Percentiles rank a stretch among this genome's conserved stretches.
phyloP scores from a whole-genome alignment of 1,140 invertebrate genomes.

The Steinernema khuongi region DNA sequence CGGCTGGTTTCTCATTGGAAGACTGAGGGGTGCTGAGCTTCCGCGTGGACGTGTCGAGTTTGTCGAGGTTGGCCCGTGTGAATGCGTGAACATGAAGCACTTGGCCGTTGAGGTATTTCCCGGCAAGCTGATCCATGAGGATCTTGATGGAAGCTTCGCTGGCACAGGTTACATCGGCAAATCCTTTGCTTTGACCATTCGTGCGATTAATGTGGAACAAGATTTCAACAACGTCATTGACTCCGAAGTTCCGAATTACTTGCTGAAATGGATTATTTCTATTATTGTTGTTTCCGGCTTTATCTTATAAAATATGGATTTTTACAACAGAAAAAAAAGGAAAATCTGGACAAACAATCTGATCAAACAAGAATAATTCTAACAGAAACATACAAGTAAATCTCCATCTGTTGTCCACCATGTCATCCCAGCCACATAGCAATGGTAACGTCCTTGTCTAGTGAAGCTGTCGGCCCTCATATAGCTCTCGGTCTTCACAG shows the following conservation, averaged over 20 bases:
- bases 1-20: not conserved
- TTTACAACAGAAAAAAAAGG: no score
- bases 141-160: not conserved
- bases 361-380: not conserved
- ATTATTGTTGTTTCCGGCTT: no score
- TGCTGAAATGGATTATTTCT: not conserved
- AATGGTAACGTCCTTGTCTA: not conserved
- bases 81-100: not conserved
- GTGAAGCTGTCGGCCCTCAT: no score
- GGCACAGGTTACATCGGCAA: not conserved
- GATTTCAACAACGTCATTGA: not conserved
- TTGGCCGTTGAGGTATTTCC: not conserved
- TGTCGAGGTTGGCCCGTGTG: not conserved
- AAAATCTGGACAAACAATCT: no score
- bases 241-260: not conserved
- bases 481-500: no score
- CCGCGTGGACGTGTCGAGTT: not conserved
- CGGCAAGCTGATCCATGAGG: not conserved
- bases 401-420: conserved; percentile 2
- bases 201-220: not conserved
- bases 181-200: conserved; percentile 14
- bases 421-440: not conserved
- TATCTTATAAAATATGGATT: no score
- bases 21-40: not conserved
- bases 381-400: not conserved